Base-by-base conservation (phyloP, 2,797 vertebrate species). In the Spondyliosoma cantharus region DNA sequence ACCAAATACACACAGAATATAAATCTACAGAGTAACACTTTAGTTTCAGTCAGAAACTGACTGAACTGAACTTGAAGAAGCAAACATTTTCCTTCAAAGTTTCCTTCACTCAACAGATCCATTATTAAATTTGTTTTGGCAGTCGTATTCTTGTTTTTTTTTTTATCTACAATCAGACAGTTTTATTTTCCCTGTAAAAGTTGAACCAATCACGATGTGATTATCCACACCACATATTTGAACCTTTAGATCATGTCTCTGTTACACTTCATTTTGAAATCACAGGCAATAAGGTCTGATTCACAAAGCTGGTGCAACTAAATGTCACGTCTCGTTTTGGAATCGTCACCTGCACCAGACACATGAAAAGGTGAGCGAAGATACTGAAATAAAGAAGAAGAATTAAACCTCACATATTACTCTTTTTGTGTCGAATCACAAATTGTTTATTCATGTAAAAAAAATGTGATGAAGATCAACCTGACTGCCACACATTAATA, bases 221-320 rank as follows among this genome's bases (percentile, higher is more conserved):
- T 62, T 46, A 29, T 67, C 53, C 73, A 74, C 57, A 50, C 11
- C 24, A 32, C 32, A 78, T 65, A 56, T 75, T 22, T 77, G 14
- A 62, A 24, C 50, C 12, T 72, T 54, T 68, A 68, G 45, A 48
- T 84, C 73, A 78, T 5, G 11, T 3, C 70, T 76, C 50, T 22
- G 58, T 74, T 69, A 54, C 57, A 43, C 22, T 71, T 72, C 14
- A 53, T 68, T 52, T 60, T 37, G 17, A 68, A 72, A 49, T 68
- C 24, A 68, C 69, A 74, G 61, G 75, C 84, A 83, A 74, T 49
- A 19, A 46, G 8, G 49, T 8, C 19, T 29, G 8, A 7, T 52
- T 62, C 24, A 24, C 19, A 54, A 12, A 66, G 22, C 7, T 50
- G 27, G 68, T 54, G 17, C 17, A 25, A 32, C 65, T 66, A 58